These are phyloP conservation scores for Galleria mellonella DNA, from an alignment of 1,140 invertebrate species.

Conservation along the genomic window DNA sequence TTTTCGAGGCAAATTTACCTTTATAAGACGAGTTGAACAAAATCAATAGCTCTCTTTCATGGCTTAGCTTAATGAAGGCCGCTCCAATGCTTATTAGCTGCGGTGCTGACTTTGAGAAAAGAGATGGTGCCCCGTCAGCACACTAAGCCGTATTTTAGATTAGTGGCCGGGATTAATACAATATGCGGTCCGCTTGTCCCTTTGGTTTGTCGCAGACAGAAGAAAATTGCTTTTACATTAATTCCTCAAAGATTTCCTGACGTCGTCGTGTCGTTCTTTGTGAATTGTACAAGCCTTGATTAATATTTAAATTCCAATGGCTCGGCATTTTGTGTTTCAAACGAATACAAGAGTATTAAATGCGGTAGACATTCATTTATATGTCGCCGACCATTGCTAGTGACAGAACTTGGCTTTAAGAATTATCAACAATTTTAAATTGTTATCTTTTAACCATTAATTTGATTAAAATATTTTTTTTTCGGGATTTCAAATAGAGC, in stretches of 20 bases:
- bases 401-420: too few species aligned
- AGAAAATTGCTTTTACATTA: slow-evolving; percentile 8
- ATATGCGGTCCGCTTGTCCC: slow-evolving; percentile 9
- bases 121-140: slow-evolving; percentile 43
- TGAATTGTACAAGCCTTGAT: background rate
- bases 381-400: too few species aligned
- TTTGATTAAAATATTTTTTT: too few species aligned
- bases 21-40: slow-evolving; percentile 46
- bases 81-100: slow-evolving; percentile 54
- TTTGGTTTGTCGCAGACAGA: slow-evolving; percentile 10
- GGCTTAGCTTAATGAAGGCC: slow-evolving; percentile 50
- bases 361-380: too few species aligned
- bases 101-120: slow-evolving; percentile 37
- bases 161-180: slow-evolving; percentile 31
- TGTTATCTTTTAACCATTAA: too few species aligned
- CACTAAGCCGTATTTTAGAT: slow-evolving; percentile 36
- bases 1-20: slow-evolving; percentile 45
- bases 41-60: slow-evolving; percentile 42
- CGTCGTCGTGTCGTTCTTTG: background rate
- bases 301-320: slow-evolving; percentile 1
- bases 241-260: slow-evolving; percentile 12
- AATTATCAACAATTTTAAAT: too few species aligned
- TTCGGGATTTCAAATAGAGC: too few species aligned
- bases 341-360: too few species aligned
- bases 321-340: background rate